Evolutionary conservation across 2,797 vertebrate genomes (phyloP).

Genomic region (Siniperca undulata): DNA sequence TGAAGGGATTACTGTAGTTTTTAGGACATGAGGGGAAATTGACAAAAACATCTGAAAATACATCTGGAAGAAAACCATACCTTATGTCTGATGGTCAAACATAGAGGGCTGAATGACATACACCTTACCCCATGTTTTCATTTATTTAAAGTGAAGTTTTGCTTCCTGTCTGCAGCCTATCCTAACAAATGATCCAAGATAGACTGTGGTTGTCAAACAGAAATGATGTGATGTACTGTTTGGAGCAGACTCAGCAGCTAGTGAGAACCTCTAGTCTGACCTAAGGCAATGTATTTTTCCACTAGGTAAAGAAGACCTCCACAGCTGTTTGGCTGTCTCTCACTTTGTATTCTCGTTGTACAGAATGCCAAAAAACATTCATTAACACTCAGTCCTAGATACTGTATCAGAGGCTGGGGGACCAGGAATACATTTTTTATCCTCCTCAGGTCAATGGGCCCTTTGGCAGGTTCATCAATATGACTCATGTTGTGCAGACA

Average conservation of each 20-base stretch:
- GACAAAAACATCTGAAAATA: constrained; percentile 7
- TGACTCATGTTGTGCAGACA: constrained; percentile 48
- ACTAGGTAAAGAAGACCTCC: constrained; percentile 53
- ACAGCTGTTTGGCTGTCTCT: constrained; percentile 47
- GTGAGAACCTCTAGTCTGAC: constrained; percentile 45
- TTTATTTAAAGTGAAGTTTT: constrained; percentile 37
- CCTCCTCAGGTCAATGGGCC: constrained; percentile 51
- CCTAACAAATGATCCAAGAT: constrained; percentile 40
- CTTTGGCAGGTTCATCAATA: constrained; percentile 53
- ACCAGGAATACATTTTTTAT: constrained; percentile 41
- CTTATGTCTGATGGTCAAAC: constrained; percentile 16
- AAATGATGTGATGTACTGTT: constrained; percentile 46
- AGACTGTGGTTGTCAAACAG: constrained; percentile 51
- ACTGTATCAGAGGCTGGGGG: constrained; percentile 34
- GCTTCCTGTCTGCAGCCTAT: constrained; percentile 21
- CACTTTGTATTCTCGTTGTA: constrained; percentile 52
- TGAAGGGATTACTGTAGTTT: neutral
- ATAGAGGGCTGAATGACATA: constrained; percentile 1
- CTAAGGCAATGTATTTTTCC: constrained; percentile 49
- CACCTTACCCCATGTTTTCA: neutral
- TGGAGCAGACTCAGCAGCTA: constrained; percentile 40
- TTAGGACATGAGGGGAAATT: neutral
- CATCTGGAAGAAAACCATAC: neutral
- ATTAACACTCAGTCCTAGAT: constrained; percentile 27
- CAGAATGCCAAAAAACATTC: constrained; percentile 51